Evolutionary conservation across 2,797 vertebrate genomes (phyloP), one percentile per base, ranked within the genome.

Genomic region (Rhinophrynus dorsalis): DNA sequence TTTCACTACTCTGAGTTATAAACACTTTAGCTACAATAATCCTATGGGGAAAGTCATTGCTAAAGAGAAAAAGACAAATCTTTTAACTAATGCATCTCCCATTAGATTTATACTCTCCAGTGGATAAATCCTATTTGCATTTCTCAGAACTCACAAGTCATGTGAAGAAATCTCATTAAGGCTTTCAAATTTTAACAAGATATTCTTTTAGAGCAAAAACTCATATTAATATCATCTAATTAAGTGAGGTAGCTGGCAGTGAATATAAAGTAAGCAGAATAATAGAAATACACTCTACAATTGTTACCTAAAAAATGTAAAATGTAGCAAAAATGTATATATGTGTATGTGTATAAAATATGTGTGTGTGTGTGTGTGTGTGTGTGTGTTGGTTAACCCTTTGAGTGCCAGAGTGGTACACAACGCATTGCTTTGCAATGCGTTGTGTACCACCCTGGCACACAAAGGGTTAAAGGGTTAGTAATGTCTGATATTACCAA

Each of bases 1-100:
- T 78, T 80, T 69, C 48, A 74, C 42, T 59, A 67, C 62, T 64
- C 69, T 63, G 65, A 73, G 76, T 81, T 77, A 76, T 75, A 80
- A 79, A 78, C 68, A 79, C 72, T 74, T 74, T 74, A 67, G 75
- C 69, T 74, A 76, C 65, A 51, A 57, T 62, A 65, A 77, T 73
- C 76, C 76, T 79, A 67, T 50, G 60, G 76, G 78, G 74, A 71
- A 74, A 30, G 3, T 50, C 45, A 44, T 76, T 72, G 77, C 73
- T 50, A 52, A 66, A 68, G 59, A 0, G 79, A 70, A 78, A 10
- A 73, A 56, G 65, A 75, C 79, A 82, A 76, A 40, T 48, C 37
- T 70, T 68, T 52, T 59, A 64, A 76, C 69, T 54, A 71, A 23
- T 67, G 75, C 75, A 57, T 30, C 59, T 79, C 76, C 77, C 50